Evolutionary conservation across 1,140 invertebrate genomes (phyloP).

Genomic region (Megathymus violae): DNA sequence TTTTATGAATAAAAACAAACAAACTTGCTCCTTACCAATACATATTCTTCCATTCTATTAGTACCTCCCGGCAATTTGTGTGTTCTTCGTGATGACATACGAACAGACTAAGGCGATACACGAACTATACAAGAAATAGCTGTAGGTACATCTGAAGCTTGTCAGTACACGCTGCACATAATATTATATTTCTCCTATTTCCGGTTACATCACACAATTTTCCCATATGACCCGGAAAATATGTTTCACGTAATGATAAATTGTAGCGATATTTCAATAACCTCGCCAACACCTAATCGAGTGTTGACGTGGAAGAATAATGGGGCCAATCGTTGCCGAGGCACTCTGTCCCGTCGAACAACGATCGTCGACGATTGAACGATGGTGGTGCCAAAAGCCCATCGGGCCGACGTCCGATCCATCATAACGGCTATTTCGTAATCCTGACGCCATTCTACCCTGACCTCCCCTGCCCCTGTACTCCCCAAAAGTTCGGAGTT

Average conservation of each 20-base stretch:
- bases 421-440: conserved; percentile 72
- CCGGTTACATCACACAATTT: neutral
- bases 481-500: conserved; percentile 18
- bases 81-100: too few relatives aligned
- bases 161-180: neutral
- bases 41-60: too few relatives aligned
- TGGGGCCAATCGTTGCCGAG: conserved; percentile 60
- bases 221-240: conserved; percentile 42
- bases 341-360: conserved; percentile 67
- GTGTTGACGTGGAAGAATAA: conserved; percentile 59
- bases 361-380: conserved; percentile 75
- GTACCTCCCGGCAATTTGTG: too few relatives aligned
- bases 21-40: too few relatives aligned
- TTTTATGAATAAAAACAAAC: too few relatives aligned
- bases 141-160: conserved; percentile 21
- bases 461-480: conserved; percentile 41
- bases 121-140: neutral
- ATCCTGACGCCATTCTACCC: conserved; percentile 45
- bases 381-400: conserved; percentile 75
- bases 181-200: neutral
- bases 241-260: conserved; percentile 11
- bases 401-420: conserved; percentile 73
- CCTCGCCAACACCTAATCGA: conserved; percentile 31
- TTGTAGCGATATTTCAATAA: conserved; percentile 25
- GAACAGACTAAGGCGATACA: neutral